These are phyloP conservation scores for Panulirus ornatus DNA, from an alignment of 1,140 invertebrate species.

Conservation along the genomic window DNA sequence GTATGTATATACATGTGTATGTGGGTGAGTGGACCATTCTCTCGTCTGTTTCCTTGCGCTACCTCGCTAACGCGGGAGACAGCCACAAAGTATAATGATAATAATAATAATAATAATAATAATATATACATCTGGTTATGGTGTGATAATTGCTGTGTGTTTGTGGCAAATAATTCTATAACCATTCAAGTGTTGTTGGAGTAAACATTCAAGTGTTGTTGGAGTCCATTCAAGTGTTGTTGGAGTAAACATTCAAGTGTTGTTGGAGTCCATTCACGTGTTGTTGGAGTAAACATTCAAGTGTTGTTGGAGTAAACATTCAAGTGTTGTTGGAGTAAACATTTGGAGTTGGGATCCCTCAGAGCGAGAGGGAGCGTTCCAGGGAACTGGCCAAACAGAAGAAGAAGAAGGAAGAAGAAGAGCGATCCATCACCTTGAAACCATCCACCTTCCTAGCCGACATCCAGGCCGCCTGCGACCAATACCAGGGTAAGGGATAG, in stretches of 20 bases:
- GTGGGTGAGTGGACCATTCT: no score
- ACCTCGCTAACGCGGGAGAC: no score
- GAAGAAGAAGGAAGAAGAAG: slow-evolving; percentile 74
- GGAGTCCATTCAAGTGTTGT: no score
- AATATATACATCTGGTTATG: neutral
- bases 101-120: no score
- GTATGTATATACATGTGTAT: slow-evolving; percentile 28
- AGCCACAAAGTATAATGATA: no score
- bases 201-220: neutral
- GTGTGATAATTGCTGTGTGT: neutral
- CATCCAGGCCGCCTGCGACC: slow-evolving; percentile 79
- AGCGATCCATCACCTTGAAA: slow-evolving; percentile 77
- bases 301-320: neutral
- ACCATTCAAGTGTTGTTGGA: neutral
- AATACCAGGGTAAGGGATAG: slow-evolving; percentile 78
- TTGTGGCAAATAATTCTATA: neutral
- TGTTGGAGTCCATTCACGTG: no score
- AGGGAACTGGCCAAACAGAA: slow-evolving; percentile 71
- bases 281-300: neutral
- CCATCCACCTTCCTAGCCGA: slow-evolving; percentile 80
- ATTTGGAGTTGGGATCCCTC: no score
- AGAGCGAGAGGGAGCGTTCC: slow-evolving; percentile 52
- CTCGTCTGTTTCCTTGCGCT: no score
- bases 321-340: neutral
- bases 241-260: no score